Evolutionary conservation across 2,113 vertebrate species (phyloP).

Genomic region (Limnothrissa miodon): DNA sequence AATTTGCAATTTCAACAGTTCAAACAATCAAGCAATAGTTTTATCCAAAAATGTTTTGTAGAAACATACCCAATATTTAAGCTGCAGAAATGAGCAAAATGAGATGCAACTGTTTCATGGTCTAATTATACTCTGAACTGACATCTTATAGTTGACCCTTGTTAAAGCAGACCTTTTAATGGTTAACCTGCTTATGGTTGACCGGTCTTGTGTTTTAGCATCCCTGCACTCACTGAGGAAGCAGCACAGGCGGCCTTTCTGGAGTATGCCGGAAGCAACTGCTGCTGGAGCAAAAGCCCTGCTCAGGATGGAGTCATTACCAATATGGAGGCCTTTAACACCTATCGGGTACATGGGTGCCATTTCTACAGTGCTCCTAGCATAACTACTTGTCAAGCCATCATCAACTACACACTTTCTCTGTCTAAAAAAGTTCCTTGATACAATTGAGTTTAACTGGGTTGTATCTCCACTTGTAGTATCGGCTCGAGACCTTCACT

Average conservation of each 20-base stretch:
- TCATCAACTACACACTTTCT: not conserved
- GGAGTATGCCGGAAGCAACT: slow-evolving; percentile 49
- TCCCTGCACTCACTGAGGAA: slow-evolving; percentile 61
- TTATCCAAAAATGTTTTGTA: too few species aligned
- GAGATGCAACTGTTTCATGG: too few species aligned
- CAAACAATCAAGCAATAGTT: too few species aligned
- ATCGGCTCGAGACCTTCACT: slow-evolving; percentile 65
- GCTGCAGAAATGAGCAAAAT: too few species aligned
- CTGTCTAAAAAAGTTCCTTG: not conserved
- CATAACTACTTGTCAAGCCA: not conserved
- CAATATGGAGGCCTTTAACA: slow-evolving; percentile 61
- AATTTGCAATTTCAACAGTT: too few species aligned
- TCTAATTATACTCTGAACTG: too few species aligned
- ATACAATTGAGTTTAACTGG: not conserved
- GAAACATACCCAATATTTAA: too few species aligned
- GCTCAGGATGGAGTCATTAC: slow-evolving; percentile 63
- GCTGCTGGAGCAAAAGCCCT: slow-evolving; percentile 61
- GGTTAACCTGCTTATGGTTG: too few species aligned
- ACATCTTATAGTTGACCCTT: too few species aligned
- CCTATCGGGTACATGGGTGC: slow-evolving; percentile 59
- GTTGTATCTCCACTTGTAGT: slow-evolving; percentile 43
- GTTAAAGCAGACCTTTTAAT: too few species aligned
- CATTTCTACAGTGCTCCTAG: not conserved
- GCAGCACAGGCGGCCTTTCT: slow-evolving; percentile 48
- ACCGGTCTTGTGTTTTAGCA: slow-evolving; percentile 43